phyloP scores from a whole-genome alignment of 2,888 invertebrate genomes.

The Microplitis deprimator region DNA sequence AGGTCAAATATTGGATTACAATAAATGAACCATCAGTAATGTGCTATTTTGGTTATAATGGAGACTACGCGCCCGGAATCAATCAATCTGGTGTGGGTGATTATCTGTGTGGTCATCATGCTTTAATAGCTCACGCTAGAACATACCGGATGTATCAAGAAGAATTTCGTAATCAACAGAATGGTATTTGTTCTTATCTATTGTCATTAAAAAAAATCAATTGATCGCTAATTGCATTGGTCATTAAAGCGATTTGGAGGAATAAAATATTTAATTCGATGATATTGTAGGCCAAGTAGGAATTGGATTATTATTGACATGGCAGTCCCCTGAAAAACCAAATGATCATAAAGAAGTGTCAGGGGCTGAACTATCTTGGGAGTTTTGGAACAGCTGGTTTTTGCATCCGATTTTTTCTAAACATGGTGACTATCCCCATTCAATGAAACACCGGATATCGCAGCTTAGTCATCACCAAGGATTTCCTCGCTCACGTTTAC shows the following conservation, averaged over 20 bases:
- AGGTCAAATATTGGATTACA: slow-evolving; percentile 78
- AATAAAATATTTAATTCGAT: not conserved
- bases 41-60: slow-evolving; percentile 74
- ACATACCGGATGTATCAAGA: slow-evolving; percentile 77
- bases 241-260: slow-evolving; percentile 2
- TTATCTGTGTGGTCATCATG: slow-evolving; percentile 78
- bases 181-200: slow-evolving; percentile 67
- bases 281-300: slow-evolving; percentile 73
- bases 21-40: slow-evolving; percentile 82
- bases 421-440: slow-evolving; percentile 78
- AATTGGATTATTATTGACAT: slow-evolving; percentile 74
- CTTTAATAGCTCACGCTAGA: slow-evolving; percentile 78
- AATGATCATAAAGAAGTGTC: slow-evolving; percentile 72
- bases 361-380: slow-evolving; percentile 74
- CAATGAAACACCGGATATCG: slow-evolving; percentile 77
- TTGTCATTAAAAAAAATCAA: not conserved
- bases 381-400: slow-evolving; percentile 78
- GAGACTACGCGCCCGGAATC: slow-evolving; percentile 46
- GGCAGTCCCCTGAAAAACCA: slow-evolving; percentile 69
- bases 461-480: slow-evolving; percentile 76
- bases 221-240: slow-evolving; percentile 39
- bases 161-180: slow-evolving; percentile 73
- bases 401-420: slow-evolving; percentile 78
- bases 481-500: slow-evolving; percentile 76
- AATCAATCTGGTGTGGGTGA: slow-evolving; percentile 73